Evolutionary conservation across 2,888 invertebrate species (phyloP), one percentile per base, ranked within the genome.

Genomic region (Rhogogaster chlorosoma): DNA sequence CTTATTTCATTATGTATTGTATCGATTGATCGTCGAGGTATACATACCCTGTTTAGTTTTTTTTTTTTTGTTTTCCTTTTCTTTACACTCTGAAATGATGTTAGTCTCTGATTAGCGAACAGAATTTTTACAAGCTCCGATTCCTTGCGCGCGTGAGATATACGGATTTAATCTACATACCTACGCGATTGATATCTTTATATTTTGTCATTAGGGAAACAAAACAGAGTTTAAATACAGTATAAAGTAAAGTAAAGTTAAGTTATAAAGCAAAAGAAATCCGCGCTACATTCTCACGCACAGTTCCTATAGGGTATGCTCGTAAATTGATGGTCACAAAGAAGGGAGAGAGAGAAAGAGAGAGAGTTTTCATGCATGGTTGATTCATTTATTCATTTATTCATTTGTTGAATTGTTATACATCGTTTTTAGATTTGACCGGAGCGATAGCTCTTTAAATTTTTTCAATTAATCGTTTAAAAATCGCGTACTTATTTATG

Each of bases 271-370:
- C 6, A 73, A 61, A 36, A 26, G 15, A n/a, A 22, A 80, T 78
- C 53, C 61, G 61, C 57, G 80, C 57, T 49, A 32, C 36, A 22
- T 80, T 61, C 36, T 61, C 80, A 80, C 80, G 80, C 80, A 80
- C 80, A 80, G 80, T 80, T 80, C 80, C 80, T 80, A 80, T 26
- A 80, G 80, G 80, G 78, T 80, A 80, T 80, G 80, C 57, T 80
- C 80, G 57, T 57, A 80, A 77, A 80, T 53, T 61, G 57, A 73
- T 73, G 10, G 38, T 42, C 36, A 73, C 36, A 67, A 29, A 67
- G 26, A 1, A 49, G 49, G 18, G 49, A 49, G 18, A 49, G 49
- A 49, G 18, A 49, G 29, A 29, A 29, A 49, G 0, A 32, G 22
- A 67, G n/a, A 53, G 53, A 53, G n/a, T 53, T 53, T 53, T 53